Evolutionary conservation across 2,888 invertebrate genomes (phyloP).

Genomic region (Euplexia lucipara): DNA sequence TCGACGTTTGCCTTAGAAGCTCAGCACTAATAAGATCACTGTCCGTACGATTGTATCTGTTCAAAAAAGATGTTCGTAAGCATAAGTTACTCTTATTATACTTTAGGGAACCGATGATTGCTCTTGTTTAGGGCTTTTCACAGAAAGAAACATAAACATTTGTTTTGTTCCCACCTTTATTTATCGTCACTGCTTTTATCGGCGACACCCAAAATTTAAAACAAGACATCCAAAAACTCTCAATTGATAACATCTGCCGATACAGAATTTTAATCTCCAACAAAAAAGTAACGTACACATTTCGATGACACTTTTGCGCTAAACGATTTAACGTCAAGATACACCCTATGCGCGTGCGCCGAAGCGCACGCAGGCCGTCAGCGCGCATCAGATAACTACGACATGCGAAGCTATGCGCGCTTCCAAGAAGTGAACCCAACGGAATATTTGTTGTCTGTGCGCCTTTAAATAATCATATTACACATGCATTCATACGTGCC

Average conservation of each 20-base stretch:
- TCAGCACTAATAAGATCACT: slow-evolving; percentile 26
- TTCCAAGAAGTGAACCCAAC: slow-evolving; percentile 69
- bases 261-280: slow-evolving; percentile 46
- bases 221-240: slow-evolving; percentile 9
- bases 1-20: slow-evolving; percentile 25
- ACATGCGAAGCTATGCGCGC: slow-evolving; percentile 66
- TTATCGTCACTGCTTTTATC: slow-evolving; percentile 1
- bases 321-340: slow-evolving; percentile 71
- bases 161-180: background rate
- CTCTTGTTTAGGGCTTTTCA: slow-evolving; percentile 15
- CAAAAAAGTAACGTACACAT: slow-evolving; percentile 50
- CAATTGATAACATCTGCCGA: slow-evolving; percentile 36
- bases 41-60: background rate
- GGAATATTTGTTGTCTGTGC: slow-evolving; percentile 70
- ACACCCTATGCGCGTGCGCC: slow-evolving; percentile 69
- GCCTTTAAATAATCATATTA: slow-evolving; percentile 59
- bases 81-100: slow-evolving; percentile 11
- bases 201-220: slow-evolving; percentile 8
- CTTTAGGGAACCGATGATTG: background rate
- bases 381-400: slow-evolving; percentile 79
- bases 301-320: slow-evolving; percentile 57
- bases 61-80: slow-evolving; percentile 19
- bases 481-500: slow-evolving; percentile 59
- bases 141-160: slow-evolving; percentile 6
- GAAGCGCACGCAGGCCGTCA: slow-evolving; percentile 76